Evolutionary conservation across 2,888 invertebrate genomes (phyloP).

Genomic region (Apamea monoglypha): DNA sequence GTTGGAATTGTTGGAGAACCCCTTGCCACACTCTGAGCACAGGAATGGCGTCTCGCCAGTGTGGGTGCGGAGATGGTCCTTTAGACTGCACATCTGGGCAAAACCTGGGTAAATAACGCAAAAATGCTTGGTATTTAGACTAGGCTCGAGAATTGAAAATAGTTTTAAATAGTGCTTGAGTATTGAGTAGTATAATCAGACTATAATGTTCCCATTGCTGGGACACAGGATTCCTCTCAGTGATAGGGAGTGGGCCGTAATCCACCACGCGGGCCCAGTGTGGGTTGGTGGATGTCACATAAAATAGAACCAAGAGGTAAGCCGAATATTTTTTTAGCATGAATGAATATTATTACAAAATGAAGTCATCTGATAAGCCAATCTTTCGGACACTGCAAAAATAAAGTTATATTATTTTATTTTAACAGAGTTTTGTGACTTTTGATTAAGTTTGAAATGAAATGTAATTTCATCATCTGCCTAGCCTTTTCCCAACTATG

Average conservation of each 20-base stretch:
- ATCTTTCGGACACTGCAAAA: neutral
- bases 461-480: too few relatives aligned
- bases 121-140: neutral
- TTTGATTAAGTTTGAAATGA: neutral
- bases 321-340: neutral
- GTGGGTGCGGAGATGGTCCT: conserved; percentile 89
- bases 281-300: too few relatives aligned
- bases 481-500: too few relatives aligned
- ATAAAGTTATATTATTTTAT: neutral
- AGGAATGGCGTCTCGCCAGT: conserved; percentile 89
- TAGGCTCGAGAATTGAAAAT: neutral
- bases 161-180: neutral
- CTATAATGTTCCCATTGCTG: too few relatives aligned
- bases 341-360: neutral
- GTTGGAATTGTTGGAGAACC: conserved; percentile 90
- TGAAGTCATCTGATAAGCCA: neutral
- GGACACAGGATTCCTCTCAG: too few relatives aligned
- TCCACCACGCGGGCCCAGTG: too few relatives aligned
- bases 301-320: neutral
- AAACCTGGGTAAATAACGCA: conserved; percentile 79
- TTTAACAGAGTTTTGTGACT: neutral
- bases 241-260: too few relatives aligned
- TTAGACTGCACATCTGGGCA: conserved; percentile 88
- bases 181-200: too few relatives aligned
- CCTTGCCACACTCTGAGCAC: conserved; percentile 90